Evolutionary conservation across 2,797 vertebrate species (phyloP).

Genomic region (Leptoclinus maculatus): DNA sequence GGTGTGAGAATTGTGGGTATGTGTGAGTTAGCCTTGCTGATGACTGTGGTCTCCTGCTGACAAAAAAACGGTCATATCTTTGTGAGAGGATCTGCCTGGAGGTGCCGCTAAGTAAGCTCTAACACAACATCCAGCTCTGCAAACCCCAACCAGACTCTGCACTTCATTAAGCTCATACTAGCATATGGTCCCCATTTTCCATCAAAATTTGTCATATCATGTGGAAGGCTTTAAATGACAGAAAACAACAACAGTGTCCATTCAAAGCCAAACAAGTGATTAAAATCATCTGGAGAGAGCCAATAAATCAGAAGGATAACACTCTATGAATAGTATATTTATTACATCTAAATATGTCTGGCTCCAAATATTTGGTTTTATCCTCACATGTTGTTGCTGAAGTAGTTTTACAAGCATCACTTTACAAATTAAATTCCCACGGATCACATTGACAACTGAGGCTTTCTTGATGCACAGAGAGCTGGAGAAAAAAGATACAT

Average conservation of each 20-base stretch:
- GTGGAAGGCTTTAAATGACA: slow-evolving; percentile 88
- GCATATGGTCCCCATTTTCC: slow-evolving; percentile 95
- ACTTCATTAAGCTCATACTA: slow-evolving; percentile 92
- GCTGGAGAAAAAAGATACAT: background rate
- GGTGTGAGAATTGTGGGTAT: slow-evolving; percentile 32
- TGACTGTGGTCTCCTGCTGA: slow-evolving; percentile 69
- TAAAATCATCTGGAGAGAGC: slow-evolving; percentile 89
- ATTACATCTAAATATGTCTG: slow-evolving; percentile 72
- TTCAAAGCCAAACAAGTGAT: slow-evolving; percentile 92
- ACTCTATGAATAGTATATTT: slow-evolving; percentile 83
- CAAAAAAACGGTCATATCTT: slow-evolving; percentile 61
- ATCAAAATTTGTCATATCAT: slow-evolving; percentile 93
- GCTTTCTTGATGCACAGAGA: slow-evolving; percentile 1
- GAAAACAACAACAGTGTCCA: slow-evolving; percentile 87
- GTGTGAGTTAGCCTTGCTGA: slow-evolving; percentile 32
- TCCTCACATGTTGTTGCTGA: slow-evolving; percentile 68
- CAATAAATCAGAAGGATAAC: slow-evolving; percentile 89
- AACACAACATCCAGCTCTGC: slow-evolving; percentile 84
- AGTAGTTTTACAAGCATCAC: slow-evolving; percentile 55
- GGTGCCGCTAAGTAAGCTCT: slow-evolving; percentile 70
- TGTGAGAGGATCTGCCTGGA: slow-evolving; percentile 72
- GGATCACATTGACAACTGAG: slow-evolving; percentile 19
- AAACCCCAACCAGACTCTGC: slow-evolving; percentile 86
- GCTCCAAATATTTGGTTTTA: slow-evolving; percentile 80
- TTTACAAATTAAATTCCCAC: slow-evolving; percentile 48